Conservation (phyloP, 2,888 invertebrate species). For the Agrochola lychnidis region DNA sequence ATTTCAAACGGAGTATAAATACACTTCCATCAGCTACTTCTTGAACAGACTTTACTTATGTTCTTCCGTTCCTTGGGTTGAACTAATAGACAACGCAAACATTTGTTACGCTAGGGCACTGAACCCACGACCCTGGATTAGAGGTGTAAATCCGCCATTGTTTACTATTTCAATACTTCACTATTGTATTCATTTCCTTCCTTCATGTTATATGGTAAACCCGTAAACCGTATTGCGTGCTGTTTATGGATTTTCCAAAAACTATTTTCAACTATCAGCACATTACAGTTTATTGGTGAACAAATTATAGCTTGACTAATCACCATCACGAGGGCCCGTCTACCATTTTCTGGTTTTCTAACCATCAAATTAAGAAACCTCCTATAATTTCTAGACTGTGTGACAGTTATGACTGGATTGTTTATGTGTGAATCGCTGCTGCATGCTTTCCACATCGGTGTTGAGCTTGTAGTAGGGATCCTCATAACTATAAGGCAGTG, state of each 20-base stretch:
- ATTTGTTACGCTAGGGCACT: conserved; percentile 27
- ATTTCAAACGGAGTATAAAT: too few species aligned
- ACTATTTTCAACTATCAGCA: background rate
- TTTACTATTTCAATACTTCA: background rate
- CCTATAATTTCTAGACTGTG: too few species aligned
- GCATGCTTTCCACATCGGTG: too few species aligned
- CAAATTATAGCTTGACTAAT: too few species aligned
- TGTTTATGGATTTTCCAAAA: background rate
- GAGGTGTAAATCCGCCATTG: conserved; percentile 27
- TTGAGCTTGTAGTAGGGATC: too few species aligned
- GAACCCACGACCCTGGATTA: conserved; percentile 35
- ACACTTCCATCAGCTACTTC: too few species aligned
- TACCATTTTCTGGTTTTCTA: background rate
- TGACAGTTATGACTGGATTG: too few species aligned
- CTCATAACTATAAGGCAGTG: too few species aligned
- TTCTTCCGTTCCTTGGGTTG: conserved; percentile 12
- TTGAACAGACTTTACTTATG: background rate
- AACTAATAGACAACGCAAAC: conserved; percentile 37
- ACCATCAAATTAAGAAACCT: background rate
- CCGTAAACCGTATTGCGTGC: background rate
- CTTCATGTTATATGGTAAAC: background rate
- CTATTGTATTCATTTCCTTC: conserved; percentile 1
- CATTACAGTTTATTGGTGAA: background rate
- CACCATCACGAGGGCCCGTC: background rate
- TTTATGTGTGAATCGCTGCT: too few species aligned